Evolutionary conservation across 2,797 vertebrate species (phyloP), one percentile per base, ranked within the genome.

Genomic region (Diglossa cyanea): DNA sequence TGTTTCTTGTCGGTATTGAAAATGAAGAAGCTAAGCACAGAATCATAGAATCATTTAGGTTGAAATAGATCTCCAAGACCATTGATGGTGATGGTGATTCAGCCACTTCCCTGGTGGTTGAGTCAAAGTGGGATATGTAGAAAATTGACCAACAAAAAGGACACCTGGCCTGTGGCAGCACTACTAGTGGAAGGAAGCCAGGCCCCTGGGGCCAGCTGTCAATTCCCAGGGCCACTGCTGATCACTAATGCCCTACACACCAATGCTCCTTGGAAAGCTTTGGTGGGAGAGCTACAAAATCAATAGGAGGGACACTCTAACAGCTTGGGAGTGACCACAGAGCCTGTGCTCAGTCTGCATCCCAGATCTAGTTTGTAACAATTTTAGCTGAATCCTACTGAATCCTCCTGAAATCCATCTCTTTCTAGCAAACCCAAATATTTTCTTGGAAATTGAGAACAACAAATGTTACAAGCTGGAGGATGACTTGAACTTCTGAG

Each of bases 391-490:
- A 71, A 73, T n/a, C 26, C 12, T 33, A 37, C 13, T 50, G 31
- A 62, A 54, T n/a, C 26, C 21, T 45, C 5, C 13, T 53, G 47
- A 90, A 40, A 13, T 19, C 24, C 20, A n/a, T 23, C 13, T 67
- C 33, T 78, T 88, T 81, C 30, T 57, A 57, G 17, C 7, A 88
- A 93, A 17, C 10, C 20, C 40, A 85, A 55, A 40, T 82, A 67
- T 74, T 79, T 85, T 75, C 11, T 31, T 76, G 55, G 17, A 70
- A 85, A 48, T 8, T 53, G 13, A 53, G 37, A 78, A 54, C n/a
- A 74, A 26, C 0, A 0, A 54, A 30, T 0, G 0, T 53, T 77
- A n/a, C 18, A 76, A 82, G 15, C 20, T 63, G 28, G 31, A 85
- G 30, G 48, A 73, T 71, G 30, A 31, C 20, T 50, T 87, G 40